Base-by-base conservation (phyloP, 2,888 invertebrate species). In the Palloptera scutellata region DNA sequence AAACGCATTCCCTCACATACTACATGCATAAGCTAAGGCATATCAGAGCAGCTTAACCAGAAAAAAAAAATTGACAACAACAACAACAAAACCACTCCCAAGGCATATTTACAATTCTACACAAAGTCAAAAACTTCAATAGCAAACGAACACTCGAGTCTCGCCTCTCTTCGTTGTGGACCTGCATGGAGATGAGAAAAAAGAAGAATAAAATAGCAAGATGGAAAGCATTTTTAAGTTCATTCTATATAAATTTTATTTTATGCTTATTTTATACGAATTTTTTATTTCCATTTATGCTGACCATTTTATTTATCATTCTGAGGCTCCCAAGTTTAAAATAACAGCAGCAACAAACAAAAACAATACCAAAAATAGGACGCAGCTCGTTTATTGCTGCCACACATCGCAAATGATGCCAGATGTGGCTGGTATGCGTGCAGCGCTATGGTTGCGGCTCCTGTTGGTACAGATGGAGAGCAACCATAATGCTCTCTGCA, bases 191-290 rank as follows among this genome's bases (percentile, higher is more conserved):
- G 30, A 2, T 30, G 30, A 30, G 6, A 30, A 30, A 30, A 30
- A 6, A n/a, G n/a, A n/a, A n/a, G n/a, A n/a, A n/a, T n/a, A n/a
- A n/a, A n/a, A n/a, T n/a, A n/a, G n/a, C n/a, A 30, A 30, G 30
- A 30, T 30, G 30, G 30, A 30, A 30, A 30, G 30, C 30, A 30
- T 30, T 70, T 68, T 66, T 63, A 70, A 74, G 71, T 72, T 66
- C 68, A 70, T 70, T 73, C 68, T 61, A 71, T 70, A 75, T 75
- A 76, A 75, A 75, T 74, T 75, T 69, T 66, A 68, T 70, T 74
- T 73, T 74, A 75, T 70, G 67, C 64, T 72, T 71, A 71, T 74
- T 74, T 74, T 72, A 71, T 73, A 68, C 70, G 58, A 69, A 63
- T 30, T 30, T 30, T 30, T 30, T 30, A 30, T 30, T 30, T 30